Conservation (phyloP, 1,140 invertebrate genomes). For the Saccostrea glomerata region DNA sequence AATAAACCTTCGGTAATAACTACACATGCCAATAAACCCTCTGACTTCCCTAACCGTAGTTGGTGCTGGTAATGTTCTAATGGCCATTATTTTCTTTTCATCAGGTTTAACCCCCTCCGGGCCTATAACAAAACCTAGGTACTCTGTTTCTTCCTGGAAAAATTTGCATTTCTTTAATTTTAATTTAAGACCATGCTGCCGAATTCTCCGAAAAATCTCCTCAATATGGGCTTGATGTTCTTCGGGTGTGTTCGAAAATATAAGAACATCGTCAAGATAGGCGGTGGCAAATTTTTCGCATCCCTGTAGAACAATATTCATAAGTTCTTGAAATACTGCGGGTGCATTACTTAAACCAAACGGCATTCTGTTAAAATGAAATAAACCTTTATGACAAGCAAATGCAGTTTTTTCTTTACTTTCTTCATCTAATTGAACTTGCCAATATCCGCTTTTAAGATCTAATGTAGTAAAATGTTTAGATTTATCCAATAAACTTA, state of each 20-base stretch:
- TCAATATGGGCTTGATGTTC: conserved; percentile 28
- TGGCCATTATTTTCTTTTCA: conserved; percentile 59
- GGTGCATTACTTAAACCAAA: too few species aligned
- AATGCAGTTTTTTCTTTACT: too few species aligned
- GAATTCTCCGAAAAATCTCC: neutral
- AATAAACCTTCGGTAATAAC: conserved; percentile 80
- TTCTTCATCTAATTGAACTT: too few species aligned
- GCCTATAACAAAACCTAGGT: conserved; percentile 12
- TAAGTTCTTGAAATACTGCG: too few species aligned
- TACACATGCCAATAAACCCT: conserved; percentile 77
- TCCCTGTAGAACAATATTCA: neutral
- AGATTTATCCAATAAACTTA: too few species aligned
- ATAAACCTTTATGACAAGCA: too few species aligned
- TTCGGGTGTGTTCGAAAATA: conserved; percentile 24
- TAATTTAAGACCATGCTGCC: neutral
- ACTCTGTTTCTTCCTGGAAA: conserved; percentile 18
- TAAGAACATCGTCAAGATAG: conserved; percentile 33
- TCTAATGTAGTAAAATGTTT: too few species aligned
- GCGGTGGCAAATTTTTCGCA: neutral
- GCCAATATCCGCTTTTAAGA: too few species aligned
- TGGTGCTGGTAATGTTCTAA: neutral
- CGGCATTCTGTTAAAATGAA: too few species aligned
- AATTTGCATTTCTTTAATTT: conserved; percentile 37
- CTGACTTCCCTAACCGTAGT: neutral
- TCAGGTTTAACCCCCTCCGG: conserved; percentile 24